These are phyloP conservation scores for Eidolon dupreanum DNA, from an alignment of 2,797 vertebrate species.

Conservation along the genomic window DNA sequence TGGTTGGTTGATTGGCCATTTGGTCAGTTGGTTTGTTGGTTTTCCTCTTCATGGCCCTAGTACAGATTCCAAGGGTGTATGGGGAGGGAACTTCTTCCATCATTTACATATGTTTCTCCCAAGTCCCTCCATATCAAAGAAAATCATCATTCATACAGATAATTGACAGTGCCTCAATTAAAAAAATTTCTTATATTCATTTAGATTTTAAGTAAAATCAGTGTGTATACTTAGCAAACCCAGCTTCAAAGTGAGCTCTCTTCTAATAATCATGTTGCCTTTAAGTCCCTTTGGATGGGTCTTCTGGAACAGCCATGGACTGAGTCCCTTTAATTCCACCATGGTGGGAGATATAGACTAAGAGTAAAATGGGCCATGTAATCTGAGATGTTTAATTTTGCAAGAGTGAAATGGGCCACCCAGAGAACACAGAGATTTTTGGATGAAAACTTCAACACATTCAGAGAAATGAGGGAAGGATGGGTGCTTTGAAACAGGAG, in stretches of 20 bases:
- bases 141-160: background rate
- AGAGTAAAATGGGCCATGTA: background rate
- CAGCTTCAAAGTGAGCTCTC: background rate
- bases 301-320: background rate
- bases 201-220: background rate
- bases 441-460: background rate
- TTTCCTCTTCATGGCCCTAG: background rate
- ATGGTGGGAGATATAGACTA: background rate
- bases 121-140: background rate
- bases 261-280: background rate
- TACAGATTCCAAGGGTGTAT: background rate
- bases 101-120: background rate
- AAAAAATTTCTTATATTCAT: background rate
- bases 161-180: background rate
- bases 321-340: background rate
- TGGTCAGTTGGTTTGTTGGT: background rate
- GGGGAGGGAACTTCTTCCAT: background rate
- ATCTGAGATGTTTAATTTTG: background rate
- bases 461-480: background rate
- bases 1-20: background rate
- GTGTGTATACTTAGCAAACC: background rate
- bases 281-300: background rate
- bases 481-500: background rate
- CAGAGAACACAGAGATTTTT: background rate
- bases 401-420: background rate